phyloP scores from a whole-genome alignment of 2,113 vertebrate species.

The Accipiter cooperii region DNA sequence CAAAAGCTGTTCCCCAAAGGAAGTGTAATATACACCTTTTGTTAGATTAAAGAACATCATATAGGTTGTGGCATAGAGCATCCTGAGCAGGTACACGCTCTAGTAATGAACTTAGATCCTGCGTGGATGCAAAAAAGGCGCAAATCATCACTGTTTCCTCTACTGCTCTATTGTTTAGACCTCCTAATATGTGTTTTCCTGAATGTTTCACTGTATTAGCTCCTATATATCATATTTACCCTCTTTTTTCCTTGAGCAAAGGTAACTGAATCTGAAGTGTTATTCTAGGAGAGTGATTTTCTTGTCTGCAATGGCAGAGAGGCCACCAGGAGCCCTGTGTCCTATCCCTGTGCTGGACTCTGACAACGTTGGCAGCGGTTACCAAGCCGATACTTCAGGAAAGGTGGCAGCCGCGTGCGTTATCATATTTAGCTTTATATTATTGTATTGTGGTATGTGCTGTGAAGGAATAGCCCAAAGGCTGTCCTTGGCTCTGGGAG shows the following conservation, averaged over 20 bases:
- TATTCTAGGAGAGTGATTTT: neutral
- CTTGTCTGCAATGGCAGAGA: neutral
- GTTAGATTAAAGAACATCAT: neutral
- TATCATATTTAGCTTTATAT: neutral
- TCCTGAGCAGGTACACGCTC: neutral
- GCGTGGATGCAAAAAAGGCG: neutral
- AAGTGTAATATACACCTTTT: neutral
- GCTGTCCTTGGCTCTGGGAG: neutral
- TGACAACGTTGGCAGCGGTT: neutral
- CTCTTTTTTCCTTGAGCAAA: neutral
- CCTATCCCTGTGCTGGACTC: neutral
- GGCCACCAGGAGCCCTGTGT: neutral
- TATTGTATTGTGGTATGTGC: neutral
- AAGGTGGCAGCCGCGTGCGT: neutral
- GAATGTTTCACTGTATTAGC: neutral
- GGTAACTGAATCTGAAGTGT: neutral
- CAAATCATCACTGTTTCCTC: neutral
- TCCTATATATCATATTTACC: neutral
- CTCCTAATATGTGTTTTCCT: neutral
- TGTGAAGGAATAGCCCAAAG: neutral
- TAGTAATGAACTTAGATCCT: neutral
- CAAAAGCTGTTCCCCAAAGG: neutral
- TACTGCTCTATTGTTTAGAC: neutral
- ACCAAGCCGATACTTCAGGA: neutral
- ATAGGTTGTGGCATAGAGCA: neutral